Conservation (phyloP, 1,140 invertebrate genomes). For the Eriocheir sinensis region DNA sequence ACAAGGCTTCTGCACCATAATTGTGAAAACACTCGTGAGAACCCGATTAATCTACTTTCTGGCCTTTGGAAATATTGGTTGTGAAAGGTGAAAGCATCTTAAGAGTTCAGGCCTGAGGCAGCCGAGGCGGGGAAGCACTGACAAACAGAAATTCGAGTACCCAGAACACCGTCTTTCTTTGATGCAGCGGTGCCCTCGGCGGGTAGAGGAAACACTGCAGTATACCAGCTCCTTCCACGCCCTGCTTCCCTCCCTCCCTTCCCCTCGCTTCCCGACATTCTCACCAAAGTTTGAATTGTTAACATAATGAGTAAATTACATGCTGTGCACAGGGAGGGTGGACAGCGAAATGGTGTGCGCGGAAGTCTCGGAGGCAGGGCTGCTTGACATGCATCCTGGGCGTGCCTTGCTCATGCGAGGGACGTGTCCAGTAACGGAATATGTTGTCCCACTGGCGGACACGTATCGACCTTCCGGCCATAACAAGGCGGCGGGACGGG, state of each 20-base stretch:
- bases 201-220: neutral
- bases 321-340: neutral
- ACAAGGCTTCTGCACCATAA: no score
- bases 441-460: neutral
- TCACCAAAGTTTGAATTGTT: constrained; percentile 3
- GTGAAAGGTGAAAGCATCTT: no score
- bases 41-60: no score
- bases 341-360: neutral
- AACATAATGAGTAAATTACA: neutral
- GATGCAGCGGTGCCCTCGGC: neutral
- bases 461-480: neutral
- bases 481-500: neutral
- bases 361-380: neutral
- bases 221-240: no score
- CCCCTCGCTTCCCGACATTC: neutral
- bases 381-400: neutral
- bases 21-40: no score
- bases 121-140: no score
- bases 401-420: neutral
- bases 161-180: neutral
- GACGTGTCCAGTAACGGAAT: neutral
- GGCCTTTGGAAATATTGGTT: no score
- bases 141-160: neutral
- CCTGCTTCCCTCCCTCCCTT: neutral
- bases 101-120: no score